These are phyloP conservation scores for Heteropelma amictum DNA, from an alignment of 2,888 invertebrate species.

Conservation along the genomic window DNA sequence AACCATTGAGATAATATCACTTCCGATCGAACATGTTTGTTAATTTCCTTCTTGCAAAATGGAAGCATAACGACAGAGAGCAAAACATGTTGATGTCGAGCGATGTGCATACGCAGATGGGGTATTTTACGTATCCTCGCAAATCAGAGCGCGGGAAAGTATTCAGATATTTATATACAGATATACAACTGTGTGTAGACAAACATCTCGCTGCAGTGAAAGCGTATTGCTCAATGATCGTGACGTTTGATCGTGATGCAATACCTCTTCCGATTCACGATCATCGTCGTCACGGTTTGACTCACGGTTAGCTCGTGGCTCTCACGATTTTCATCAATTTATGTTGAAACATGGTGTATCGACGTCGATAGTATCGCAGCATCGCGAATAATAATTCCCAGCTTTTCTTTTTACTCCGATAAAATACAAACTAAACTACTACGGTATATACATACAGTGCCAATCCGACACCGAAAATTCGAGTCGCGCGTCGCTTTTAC, in stretches of 20 bases:
- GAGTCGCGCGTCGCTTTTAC: too few species aligned
- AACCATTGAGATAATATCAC: too few species aligned
- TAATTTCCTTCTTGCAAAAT: too few species aligned
- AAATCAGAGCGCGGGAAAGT: too few species aligned
- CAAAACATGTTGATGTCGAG: neutral
- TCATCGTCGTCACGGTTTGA: constrained; percentile 10
- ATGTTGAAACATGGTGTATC: constrained; percentile 20
- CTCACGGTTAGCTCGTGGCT: neutral
- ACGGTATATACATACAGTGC: too few species aligned
- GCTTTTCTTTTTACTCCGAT: neutral
- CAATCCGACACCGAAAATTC: too few species aligned
- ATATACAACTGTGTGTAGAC: constrained; percentile 1
- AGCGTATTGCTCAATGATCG: constrained; percentile 63
- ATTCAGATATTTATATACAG: too few species aligned
- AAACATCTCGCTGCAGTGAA: constrained; percentile 56
- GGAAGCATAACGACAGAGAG: too few species aligned
- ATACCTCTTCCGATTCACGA: constrained; percentile 41
- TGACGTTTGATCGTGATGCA: constrained; percentile 56
- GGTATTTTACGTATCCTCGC: too few species aligned
- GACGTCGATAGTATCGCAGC: neutral
- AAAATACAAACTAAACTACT: too few species aligned
- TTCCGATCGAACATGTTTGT: too few species aligned
- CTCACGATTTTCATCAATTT: constrained; percentile 11
- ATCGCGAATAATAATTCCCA: neutral
- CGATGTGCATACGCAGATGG: neutral